Evolutionary conservation across 2,113 vertebrate genomes (phyloP).

Genomic region (Lagopus leucura): DNA sequence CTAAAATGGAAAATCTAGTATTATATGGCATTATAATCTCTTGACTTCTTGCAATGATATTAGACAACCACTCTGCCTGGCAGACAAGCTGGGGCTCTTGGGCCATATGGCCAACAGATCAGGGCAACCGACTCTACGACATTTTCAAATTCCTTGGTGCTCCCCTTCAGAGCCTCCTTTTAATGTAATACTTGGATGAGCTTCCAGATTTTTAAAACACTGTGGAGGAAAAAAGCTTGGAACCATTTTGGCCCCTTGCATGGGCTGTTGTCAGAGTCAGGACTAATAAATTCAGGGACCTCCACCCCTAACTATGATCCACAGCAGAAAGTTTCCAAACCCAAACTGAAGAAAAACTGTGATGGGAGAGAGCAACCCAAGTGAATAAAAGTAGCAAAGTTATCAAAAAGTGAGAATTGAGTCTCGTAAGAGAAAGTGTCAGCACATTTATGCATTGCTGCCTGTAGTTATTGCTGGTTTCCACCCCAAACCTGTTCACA

Average conservation of each 20-base stretch:
- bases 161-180: not conserved
- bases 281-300: not conserved
- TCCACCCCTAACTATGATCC: not conserved
- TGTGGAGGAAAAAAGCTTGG: not conserved
- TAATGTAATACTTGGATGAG: rapidly evolving
- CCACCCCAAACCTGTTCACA: slow-evolving; percentile 19
- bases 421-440: slow-evolving; percentile 14
- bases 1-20: not conserved
- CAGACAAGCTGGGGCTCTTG: not conserved
- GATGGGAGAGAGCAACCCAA: not conserved
- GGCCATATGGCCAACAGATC: not conserved
- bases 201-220: not conserved
- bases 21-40: not conserved
- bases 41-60: not conserved
- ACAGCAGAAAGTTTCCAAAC: not conserved
- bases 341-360: not conserved
- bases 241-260: not conserved
- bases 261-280: not conserved
- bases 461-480: slow-evolving; percentile 20
- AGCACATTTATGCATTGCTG: slow-evolving; percentile 18
- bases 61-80: not conserved
- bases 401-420: slow-evolving; percentile 47
- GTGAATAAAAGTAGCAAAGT: slow-evolving; percentile 42
- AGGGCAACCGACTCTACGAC: not conserved
- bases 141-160: not conserved